Conservation (phyloP, 2,113 vertebrate species). For the Stictonetta naevosa region DNA sequence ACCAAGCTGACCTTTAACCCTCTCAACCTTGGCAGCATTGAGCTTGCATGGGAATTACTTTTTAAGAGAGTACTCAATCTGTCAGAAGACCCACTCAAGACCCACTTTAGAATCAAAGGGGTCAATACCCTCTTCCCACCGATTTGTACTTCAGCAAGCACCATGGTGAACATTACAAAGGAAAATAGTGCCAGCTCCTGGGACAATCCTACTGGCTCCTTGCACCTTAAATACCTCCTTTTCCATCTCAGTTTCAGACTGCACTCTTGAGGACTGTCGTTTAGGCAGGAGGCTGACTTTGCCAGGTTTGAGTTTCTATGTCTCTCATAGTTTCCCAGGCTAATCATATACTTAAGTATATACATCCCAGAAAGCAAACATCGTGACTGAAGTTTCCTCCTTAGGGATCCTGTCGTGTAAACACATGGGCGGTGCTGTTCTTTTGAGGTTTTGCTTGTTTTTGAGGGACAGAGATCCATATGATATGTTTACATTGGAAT, state of each 20-base stretch:
- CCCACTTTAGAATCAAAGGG: background rate
- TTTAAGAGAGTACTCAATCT: background rate
- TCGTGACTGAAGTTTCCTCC: background rate
- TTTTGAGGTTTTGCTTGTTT: background rate
- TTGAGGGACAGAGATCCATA: background rate
- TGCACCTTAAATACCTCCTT: background rate
- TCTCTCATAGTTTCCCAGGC: background rate
- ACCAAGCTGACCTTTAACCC: conserved; percentile 4
- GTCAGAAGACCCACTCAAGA: background rate
- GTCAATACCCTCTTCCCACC: background rate
- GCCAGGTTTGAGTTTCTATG: background rate
- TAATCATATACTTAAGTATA: background rate
- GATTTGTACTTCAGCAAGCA: background rate
- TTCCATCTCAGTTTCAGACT: background rate
- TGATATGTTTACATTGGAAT: background rate
- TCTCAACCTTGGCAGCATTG: background rate
- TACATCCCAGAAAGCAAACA: background rate
- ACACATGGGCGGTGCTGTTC: background rate
- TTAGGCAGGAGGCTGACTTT: background rate
- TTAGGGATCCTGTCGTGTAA: background rate
- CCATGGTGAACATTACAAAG: background rate
- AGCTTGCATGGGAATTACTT: conserved; percentile 6
- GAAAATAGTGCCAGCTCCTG: background rate
- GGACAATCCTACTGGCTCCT: background rate
- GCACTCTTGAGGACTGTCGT: background rate